These are phyloP conservation scores for Eonycteris spelaea DNA, from an alignment of 2,113 vertebrate genomes.

Conservation along the genomic window DNA sequence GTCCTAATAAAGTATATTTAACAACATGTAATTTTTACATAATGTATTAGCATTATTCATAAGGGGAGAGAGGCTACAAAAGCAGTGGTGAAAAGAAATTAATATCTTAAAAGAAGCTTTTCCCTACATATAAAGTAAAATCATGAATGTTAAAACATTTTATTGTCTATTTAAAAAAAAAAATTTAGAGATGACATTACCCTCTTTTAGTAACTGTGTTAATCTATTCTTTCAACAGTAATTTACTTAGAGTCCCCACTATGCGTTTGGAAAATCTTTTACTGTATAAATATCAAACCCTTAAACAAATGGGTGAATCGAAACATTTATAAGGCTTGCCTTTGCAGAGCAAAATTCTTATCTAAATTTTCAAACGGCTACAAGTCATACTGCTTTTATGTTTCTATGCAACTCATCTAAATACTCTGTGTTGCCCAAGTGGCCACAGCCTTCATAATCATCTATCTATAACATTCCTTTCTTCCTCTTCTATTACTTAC, in stretches of 20 bases:
- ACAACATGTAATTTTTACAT: slow-evolving; percentile 56
- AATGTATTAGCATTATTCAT: slow-evolving; percentile 59
- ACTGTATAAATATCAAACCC: not conserved
- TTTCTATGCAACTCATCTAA: not conserved
- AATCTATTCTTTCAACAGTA: slow-evolving; percentile 6
- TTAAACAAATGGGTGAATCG: slow-evolving; percentile 1
- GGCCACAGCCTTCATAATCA: not conserved
- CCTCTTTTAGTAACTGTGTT: not conserved
- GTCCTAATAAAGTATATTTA: slow-evolving; percentile 62
- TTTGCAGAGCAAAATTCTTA: not conserved
- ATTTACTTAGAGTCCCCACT: slow-evolving; percentile 28
- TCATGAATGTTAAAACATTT: slow-evolving; percentile 27
- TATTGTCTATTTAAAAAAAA: not conserved
- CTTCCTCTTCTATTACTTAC: not conserved
- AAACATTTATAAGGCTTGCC: slow-evolving; percentile 12
- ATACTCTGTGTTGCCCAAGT: not conserved
- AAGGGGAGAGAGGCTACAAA: slow-evolving; percentile 51
- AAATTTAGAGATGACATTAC: slow-evolving; percentile 25
- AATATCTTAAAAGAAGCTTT: slow-evolving; percentile 64
- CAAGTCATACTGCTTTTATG: not conserved
- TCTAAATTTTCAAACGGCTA: not conserved
- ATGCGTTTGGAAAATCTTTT: slow-evolving; percentile 35
- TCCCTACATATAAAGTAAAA: slow-evolving; percentile 46
- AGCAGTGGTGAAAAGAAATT: slow-evolving; percentile 45
- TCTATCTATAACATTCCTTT: not conserved